Conservation (phyloP, 2,113 vertebrate species). For the Crotophaga sulcirostris region DNA sequence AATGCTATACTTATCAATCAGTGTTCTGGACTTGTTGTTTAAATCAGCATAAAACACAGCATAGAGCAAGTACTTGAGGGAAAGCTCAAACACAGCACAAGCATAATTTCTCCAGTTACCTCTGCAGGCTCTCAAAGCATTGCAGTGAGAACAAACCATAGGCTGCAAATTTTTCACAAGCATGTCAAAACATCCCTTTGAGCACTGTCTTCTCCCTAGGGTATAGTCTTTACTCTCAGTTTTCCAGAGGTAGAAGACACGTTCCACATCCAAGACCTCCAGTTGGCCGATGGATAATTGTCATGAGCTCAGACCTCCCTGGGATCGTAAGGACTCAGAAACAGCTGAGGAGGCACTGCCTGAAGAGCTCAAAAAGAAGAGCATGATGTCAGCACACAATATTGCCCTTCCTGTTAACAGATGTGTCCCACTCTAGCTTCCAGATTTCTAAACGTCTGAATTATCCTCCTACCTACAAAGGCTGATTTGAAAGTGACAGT, state of each 20-base stretch:
- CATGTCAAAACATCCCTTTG: not conserved
- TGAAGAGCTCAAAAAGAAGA: not conserved
- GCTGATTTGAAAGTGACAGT: not conserved
- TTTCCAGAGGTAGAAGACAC: not conserved
- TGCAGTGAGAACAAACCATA: not conserved
- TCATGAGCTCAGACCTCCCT: not conserved
- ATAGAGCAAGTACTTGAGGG: not conserved
- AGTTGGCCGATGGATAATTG: not conserved
- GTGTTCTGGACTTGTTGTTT: not conserved
- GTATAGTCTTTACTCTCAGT: not conserved
- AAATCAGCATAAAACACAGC: not conserved
- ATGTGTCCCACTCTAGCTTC: not conserved
- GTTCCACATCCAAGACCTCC: not conserved
- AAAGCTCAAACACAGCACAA: not conserved
- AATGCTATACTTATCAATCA: not conserved
- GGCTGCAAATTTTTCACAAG: fast-evolving
- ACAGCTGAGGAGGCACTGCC: not conserved
- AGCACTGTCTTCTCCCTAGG: not conserved
- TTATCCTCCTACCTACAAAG: not conserved
- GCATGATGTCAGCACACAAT: not conserved
- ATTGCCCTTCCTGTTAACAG: not conserved
- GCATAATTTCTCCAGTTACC: not conserved
- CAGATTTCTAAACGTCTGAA: not conserved
- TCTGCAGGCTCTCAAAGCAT: not conserved
- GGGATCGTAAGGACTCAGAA: not conserved